Evolutionary conservation across 53 echinoderm and acorn worm species (phyloP), one percentile per base, ranked within the genome.

Genomic region (Antedon mediterranea): DNA sequence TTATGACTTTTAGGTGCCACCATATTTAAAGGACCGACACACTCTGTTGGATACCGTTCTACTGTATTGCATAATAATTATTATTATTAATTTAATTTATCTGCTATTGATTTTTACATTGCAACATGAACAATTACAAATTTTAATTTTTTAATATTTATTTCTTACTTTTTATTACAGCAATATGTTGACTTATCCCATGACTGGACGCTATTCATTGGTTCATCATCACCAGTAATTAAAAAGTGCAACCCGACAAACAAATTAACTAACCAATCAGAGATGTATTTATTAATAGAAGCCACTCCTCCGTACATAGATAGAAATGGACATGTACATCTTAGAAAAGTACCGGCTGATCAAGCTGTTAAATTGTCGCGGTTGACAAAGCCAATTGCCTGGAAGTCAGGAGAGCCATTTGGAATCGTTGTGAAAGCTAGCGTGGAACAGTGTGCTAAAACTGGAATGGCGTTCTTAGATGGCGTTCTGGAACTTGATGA

Each of bases 171-270:
- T 73, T 71, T 26, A 72, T 71, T 43, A 18, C 82, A 97, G 97
- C 97, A 97, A 92, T 85, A 78, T 13, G 97, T 92, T 0, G 86
- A 97, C 73, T 81, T 97, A 31, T 86, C 89, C 8, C 78, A 88
- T 29, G 97, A 97, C 14, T 97, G 97, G 97, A 97, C 97, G 7
- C 92, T 92, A 0, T 97, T 97, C 83, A 92, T 97, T 43, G 97
- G 92, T 6, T 89, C 89, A 4, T 32, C 34, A 20, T 83, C 86
- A 26, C 78, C 87, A 29, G 76, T 73, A 0, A 23, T 74, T 30
- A 71, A 74, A 20, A 81, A 84, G 29, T 81, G 75, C 3, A 79
- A 82, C 31, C 14, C 74, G 23, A 72, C 79, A 8, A 42, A 73
- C 32, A 44, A 79, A 14, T 77, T 83, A 9, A 32, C 88, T 30